phyloP scores from a whole-genome alignment of 30 jellyfish, hydroid and myxozoan species.

The Sanderia malayensis region DNA sequence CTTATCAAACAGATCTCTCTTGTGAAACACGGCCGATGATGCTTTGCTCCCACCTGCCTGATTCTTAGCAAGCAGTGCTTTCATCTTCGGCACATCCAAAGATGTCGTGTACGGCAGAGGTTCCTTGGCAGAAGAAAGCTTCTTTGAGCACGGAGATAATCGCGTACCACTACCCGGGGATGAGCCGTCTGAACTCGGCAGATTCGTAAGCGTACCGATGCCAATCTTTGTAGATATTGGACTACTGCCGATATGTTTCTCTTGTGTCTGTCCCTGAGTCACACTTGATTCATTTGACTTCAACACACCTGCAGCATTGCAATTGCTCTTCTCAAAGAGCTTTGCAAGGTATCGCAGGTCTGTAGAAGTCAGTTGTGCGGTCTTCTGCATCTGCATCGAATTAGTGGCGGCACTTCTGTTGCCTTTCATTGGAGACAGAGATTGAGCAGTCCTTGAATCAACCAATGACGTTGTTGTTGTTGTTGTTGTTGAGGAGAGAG shows the following conservation, averaged over 20 bases:
- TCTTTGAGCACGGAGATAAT: conserved; percentile 35
- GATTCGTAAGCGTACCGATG: conserved; percentile 67
- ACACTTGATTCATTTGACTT: neutral
- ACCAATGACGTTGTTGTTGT: no score
- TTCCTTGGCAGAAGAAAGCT: conserved; percentile 15
- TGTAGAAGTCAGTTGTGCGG: conserved; percentile 18
- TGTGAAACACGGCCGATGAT: neutral
- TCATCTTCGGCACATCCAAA: conserved; percentile 2
- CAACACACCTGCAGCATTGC: neutral
- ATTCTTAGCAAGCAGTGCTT: neutral
- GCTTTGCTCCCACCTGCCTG: neutral
- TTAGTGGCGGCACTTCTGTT: neutral
- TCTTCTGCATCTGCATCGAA: neutral
- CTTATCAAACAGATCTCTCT: conserved; percentile 1
- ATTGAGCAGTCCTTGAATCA: neutral
- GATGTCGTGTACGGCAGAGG: neutral
- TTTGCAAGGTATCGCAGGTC: conserved; percentile 33
- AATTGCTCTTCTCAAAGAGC: conserved; percentile 1
- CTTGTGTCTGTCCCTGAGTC: conserved; percentile 9
- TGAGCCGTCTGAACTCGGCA: conserved; percentile 48
- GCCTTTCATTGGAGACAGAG: neutral
- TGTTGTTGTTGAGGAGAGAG: neutral
- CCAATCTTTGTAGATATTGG: conserved; percentile 76
- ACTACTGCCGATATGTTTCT: conserved; percentile 30
- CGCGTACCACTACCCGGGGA: conserved; percentile 59